Evolutionary conservation across 2,113 vertebrate genomes (phyloP).

Genomic region (Lonchura striata): DNA sequence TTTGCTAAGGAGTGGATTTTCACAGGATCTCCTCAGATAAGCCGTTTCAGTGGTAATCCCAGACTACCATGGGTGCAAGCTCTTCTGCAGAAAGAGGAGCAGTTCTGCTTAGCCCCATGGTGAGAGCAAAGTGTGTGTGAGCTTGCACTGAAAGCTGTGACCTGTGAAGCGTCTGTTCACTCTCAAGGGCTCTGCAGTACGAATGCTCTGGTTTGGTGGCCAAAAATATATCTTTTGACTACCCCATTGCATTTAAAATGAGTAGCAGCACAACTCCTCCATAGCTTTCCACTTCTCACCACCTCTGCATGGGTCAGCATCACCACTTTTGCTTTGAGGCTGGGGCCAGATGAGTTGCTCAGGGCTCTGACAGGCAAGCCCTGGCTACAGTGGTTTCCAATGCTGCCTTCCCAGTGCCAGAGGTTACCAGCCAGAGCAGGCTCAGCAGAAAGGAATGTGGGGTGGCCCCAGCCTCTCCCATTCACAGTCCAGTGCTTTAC

Average conservation of each 20-base stretch:
- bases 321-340: not conserved
- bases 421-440: not conserved
- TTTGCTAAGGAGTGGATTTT: not conserved
- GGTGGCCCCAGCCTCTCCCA: not conserved
- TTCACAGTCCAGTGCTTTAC: not conserved
- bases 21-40: not conserved
- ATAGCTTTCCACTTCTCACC: not conserved
- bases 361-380: not conserved
- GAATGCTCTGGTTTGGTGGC: not conserved
- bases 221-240: not conserved
- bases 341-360: not conserved
- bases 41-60: not conserved
- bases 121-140: rapidly evolving
- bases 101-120: not conserved
- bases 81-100: not conserved
- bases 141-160: not conserved
- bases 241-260: not conserved
- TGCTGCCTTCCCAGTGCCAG: not conserved
- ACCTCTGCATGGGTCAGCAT: not conserved
- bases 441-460: not conserved
- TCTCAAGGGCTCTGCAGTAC: not conserved
- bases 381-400: not conserved
- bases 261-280: not conserved
- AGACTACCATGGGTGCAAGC: not conserved
- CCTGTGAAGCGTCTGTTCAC: not conserved